Percentiles rank a stretch among this genome's conserved stretches.
Evolutionary conservation across 2,113 vertebrate species (phyloP).

Genomic region (Eretmodus cyanostictus): DNA sequence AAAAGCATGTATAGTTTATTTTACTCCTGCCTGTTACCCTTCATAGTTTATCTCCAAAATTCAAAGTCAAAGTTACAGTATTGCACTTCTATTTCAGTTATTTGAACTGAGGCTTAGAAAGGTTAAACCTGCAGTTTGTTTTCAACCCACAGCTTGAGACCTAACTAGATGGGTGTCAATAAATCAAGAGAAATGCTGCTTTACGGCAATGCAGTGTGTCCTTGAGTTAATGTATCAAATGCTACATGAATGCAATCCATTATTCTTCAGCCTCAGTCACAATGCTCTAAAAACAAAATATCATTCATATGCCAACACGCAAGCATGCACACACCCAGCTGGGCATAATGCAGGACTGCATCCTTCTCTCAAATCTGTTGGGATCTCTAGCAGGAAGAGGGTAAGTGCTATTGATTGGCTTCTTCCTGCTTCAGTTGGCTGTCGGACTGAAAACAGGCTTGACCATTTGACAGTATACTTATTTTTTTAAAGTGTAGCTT

Average conservation of each 20-base stretch:
- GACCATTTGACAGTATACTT: conserved; percentile 49
- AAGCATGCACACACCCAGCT: conserved; percentile 1
- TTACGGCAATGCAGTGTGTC: not conserved
- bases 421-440: conserved; percentile 56
- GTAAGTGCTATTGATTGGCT: conserved; percentile 69
- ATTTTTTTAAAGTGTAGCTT: not conserved
- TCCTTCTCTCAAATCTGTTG: conserved; percentile 29
- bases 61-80: not conserved
- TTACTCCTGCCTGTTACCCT: not conserved
- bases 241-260: not conserved
- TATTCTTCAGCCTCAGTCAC: not conserved
- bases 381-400: conserved; percentile 63
- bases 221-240: not conserved
- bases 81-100: not conserved
- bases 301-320: not conserved
- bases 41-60: not conserved
- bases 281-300: not conserved
- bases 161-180: not conserved
- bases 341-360: conserved; percentile 12
- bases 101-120: not conserved
- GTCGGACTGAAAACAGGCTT: conserved; percentile 55
- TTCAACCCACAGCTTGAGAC: too few relatives aligned
- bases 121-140: not conserved
- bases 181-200: not conserved
- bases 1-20: not conserved